phyloP scores from a whole-genome alignment of 2,888 invertebrate species.

The Leucophora obtusa region DNA sequence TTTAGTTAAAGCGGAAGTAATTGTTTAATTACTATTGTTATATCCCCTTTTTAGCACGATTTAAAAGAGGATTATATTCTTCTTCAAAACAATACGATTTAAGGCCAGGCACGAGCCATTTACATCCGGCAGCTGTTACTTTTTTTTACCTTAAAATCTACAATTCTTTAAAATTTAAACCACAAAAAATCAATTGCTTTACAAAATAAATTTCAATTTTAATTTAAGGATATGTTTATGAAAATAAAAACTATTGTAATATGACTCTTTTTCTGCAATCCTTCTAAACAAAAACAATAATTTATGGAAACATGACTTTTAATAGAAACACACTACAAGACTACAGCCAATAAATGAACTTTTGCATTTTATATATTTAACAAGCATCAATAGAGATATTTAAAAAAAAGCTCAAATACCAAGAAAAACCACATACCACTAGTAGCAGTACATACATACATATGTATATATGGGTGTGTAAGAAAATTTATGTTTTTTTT shows the following conservation, averaged over 20 bases:
- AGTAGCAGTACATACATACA: too few relatives aligned
- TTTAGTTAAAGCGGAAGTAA: conserved; percentile 33
- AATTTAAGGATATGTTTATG: conserved; percentile 20
- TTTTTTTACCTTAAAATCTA: not conserved
- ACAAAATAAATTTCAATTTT: conserved; percentile 35
- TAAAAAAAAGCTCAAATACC: conserved; percentile 20
- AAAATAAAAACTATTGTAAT: conserved; percentile 1
- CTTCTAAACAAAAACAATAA: conserved; percentile 15
- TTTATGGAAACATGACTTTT: conserved; percentile 53
- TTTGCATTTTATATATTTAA: conserved; percentile 33
- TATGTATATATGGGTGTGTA: not conserved
- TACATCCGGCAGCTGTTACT: conserved; percentile 56
- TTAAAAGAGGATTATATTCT: conserved; percentile 35
- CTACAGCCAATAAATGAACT: conserved; percentile 48
- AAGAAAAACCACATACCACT: conserved; percentile 3
- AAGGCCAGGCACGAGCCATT: conserved; percentile 52
- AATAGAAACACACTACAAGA: conserved; percentile 21
- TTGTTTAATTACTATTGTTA: conserved; percentile 52
- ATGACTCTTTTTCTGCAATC: conserved; percentile 3
- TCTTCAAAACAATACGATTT: conserved; percentile 10
- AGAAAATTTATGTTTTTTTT: conserved; percentile 39
- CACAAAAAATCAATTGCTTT: not conserved
- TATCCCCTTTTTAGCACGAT: conserved; percentile 60
- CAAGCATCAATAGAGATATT: conserved; percentile 47
- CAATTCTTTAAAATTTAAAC: conserved; percentile 7